These are phyloP conservation scores for Carettochelys insculpta DNA, from an alignment of 2,113 vertebrate genomes.

Conservation along the genomic window DNA sequence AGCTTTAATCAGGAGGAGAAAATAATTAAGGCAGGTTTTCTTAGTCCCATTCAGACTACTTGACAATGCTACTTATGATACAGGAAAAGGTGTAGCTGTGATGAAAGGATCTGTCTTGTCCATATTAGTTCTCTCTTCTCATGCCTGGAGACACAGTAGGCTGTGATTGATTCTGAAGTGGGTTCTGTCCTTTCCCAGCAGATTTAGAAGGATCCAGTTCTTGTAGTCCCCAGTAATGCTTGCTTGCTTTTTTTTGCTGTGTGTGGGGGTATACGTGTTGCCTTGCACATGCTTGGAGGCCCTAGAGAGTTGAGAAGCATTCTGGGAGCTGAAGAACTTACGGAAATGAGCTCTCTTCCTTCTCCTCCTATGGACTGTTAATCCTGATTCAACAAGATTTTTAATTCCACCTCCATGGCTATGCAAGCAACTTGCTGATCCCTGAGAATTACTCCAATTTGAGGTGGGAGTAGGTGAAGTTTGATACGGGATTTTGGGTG, in stretches of 20 bases:
- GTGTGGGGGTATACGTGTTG: neutral
- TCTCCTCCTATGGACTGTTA: slow-evolving; percentile 11
- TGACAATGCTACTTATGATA: neutral
- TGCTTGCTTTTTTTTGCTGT: no score
- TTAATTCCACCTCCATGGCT: slow-evolving; percentile 48
- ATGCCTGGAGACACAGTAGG: neutral
- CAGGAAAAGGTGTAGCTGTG: neutral
- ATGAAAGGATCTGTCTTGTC: neutral
- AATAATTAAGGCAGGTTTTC: neutral
- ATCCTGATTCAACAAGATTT: slow-evolving; percentile 46
- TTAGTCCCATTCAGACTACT: neutral
- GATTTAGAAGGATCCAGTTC: neutral
- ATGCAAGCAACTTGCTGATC: slow-evolving; percentile 68
- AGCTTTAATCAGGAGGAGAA: neutral
- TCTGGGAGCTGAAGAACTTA: slow-evolving; percentile 63
- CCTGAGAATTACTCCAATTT: slow-evolving; percentile 40
- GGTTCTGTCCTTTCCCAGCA: neutral
- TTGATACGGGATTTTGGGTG: slow-evolving; percentile 59
- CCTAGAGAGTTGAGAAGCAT: slow-evolving; percentile 54
- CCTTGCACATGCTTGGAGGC: slow-evolving; percentile 55
- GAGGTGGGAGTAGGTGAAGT: slow-evolving; percentile 54
- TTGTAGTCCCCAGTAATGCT: neutral
- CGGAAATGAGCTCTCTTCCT: slow-evolving; percentile 60
- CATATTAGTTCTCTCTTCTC: neutral
- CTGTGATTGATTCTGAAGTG: neutral